These are phyloP conservation scores for Amaurobius ferox DNA, from an alignment of 2,888 invertebrate genomes.

Conservation along the genomic window DNA sequence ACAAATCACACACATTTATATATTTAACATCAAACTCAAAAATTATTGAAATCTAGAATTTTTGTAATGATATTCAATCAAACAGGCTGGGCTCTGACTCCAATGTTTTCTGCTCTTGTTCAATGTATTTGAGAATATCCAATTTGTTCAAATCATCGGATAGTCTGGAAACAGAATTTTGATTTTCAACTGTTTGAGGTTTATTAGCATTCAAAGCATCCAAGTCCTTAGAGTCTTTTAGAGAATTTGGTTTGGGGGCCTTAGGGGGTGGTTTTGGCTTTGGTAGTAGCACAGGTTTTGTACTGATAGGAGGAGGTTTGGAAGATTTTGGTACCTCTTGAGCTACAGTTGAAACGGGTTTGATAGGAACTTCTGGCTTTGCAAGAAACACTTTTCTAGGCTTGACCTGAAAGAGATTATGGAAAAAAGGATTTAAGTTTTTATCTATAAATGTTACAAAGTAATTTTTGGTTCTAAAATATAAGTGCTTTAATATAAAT, in stretches of 20 bases:
- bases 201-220: constrained; percentile 51
- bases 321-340: background rate
- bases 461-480: too few species aligned
- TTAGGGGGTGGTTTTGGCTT: constrained; percentile 52
- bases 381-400: constrained; percentile 58
- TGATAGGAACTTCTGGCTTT: constrained; percentile 16
- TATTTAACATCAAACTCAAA: too few species aligned
- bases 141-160: constrained; percentile 37
- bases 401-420: constrained; percentile 22
- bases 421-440: too few species aligned
- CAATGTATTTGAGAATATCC: constrained; percentile 67
- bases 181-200: constrained; percentile 16
- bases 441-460: too few species aligned
- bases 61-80: constrained; percentile 24
- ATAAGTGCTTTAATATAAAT: too few species aligned
- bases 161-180: constrained; percentile 11
- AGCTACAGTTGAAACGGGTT: constrained; percentile 15
- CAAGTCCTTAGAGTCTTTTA: constrained; percentile 15
- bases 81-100: constrained; percentile 53
- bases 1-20: too few species aligned
- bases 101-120: constrained; percentile 47
- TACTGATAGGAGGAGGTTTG: background rate
- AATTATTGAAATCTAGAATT: too few species aligned
- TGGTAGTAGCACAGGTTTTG: constrained; percentile 37
- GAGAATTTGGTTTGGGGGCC: constrained; percentile 10